A percentile compares a stretch with the other conserved stretches of the same genome.
phyloP scores from a whole-genome alignment of 2,888 invertebrate species.

The Cepaea hortensis region DNA sequence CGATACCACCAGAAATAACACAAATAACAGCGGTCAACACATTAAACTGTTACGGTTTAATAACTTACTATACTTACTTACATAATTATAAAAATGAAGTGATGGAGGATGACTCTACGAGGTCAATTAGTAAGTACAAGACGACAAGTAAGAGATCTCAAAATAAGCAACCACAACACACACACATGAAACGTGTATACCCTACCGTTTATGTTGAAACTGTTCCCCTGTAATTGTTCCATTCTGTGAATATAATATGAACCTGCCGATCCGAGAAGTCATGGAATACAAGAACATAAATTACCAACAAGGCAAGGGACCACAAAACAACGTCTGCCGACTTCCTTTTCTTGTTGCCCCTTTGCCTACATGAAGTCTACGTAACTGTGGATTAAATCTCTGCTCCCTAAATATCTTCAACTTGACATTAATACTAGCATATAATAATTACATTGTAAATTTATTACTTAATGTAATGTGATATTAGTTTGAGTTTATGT shows the following conservation, averaged over 20 bases:
- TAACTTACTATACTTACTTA: too few species aligned
- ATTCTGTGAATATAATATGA: constrained; percentile 13
- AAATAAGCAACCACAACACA: neutral
- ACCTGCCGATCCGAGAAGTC: constrained; percentile 5
- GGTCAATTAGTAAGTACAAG: too few species aligned
- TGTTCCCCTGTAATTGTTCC: constrained; percentile 38
- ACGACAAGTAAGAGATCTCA: too few species aligned
- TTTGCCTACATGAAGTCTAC: constrained; percentile 11
- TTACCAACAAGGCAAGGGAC: constrained; percentile 23
- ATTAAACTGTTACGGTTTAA: too few species aligned
- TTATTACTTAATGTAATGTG: too few species aligned
- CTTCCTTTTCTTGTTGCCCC: constrained; percentile 17
- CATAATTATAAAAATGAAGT: too few species aligned
- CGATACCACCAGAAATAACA: too few species aligned
- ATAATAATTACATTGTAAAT: too few species aligned
- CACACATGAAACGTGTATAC: neutral
- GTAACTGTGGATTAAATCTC: neutral
- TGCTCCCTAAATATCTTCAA: neutral
- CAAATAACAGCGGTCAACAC: too few species aligned
- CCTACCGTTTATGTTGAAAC: constrained; percentile 42
- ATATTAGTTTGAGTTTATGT: too few species aligned
- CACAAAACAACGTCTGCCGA: constrained; percentile 26
- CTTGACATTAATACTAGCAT: too few species aligned
- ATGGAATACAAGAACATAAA: constrained; percentile 25
- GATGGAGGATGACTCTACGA: too few species aligned